These are phyloP conservation scores for Steromphala cineraria DNA, from an alignment of 2,888 invertebrate genomes.

Conservation along the genomic window DNA sequence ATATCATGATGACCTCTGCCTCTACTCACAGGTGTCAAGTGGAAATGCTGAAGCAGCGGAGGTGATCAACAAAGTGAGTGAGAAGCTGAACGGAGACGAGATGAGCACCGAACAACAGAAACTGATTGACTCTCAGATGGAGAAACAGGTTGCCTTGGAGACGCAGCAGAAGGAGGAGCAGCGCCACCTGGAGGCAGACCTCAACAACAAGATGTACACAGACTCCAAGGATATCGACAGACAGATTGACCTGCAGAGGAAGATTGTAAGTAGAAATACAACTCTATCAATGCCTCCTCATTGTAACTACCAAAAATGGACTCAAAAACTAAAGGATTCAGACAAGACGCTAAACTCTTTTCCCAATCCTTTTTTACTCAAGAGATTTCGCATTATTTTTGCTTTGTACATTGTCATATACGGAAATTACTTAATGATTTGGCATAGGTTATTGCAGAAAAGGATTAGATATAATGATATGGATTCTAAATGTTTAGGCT, in stretches of 20 bases:
- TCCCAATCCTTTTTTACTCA: no score
- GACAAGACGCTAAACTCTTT: no score
- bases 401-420: no score
- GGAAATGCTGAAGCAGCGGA: slow-evolving; percentile 66
- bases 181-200: slow-evolving; percentile 41
- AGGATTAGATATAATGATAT: no score
- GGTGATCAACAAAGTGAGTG: slow-evolving; percentile 63
- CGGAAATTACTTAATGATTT: no score
- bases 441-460: no score
- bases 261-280: slow-evolving; percentile 53
- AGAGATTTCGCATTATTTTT: no score
- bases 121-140: slow-evolving; percentile 59
- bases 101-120: slow-evolving; percentile 53
- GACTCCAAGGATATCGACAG: slow-evolving; percentile 50
- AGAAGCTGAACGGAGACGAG: slow-evolving; percentile 55
- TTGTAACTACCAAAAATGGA: no score
- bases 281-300: no score
- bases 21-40: slow-evolving; percentile 56
- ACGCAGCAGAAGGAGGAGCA: slow-evolving; percentile 52
- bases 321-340: no score
- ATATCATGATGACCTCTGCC: not conserved
- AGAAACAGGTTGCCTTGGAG: slow-evolving; percentile 58
- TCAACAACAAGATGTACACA: slow-evolving; percentile 54
- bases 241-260: slow-evolving; percentile 65
- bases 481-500: slow-evolving; percentile 51